phyloP scores from a whole-genome alignment of 2,113 vertebrate species.

The Heloderma charlesbogerti region DNA sequence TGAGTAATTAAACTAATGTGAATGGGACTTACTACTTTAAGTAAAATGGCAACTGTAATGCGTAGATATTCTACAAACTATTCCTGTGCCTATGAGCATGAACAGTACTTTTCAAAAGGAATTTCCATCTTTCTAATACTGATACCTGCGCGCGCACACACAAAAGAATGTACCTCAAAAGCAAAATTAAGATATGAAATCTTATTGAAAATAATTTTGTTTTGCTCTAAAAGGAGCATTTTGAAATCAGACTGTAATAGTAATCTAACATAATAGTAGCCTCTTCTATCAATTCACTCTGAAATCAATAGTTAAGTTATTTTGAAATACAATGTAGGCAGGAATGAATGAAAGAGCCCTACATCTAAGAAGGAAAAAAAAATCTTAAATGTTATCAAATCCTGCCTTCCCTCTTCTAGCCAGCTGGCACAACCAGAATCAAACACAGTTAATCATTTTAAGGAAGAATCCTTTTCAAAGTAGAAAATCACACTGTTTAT shows the following conservation, averaged over 20 bases:
- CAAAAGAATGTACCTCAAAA: too few relatives aligned
- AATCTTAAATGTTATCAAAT: constrained; percentile 66
- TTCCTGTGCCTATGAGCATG: background rate
- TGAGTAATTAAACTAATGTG: background rate
- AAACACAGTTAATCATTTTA: constrained; percentile 74
- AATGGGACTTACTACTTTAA: background rate
- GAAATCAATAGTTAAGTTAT: constrained; percentile 70
- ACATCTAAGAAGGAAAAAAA: constrained; percentile 57
- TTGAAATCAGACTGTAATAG: constrained; percentile 66
- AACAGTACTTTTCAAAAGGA: background rate
- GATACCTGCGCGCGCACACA: too few relatives aligned
- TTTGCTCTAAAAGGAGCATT: constrained; percentile 62
- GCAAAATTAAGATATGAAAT: constrained; percentile 47
- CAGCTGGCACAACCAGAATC: constrained; percentile 71
- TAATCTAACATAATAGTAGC: constrained; percentile 61
- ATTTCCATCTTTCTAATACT: background rate
- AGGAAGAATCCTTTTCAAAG: constrained; percentile 77
- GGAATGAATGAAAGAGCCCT: constrained; percentile 64
- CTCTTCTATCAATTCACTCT: constrained; percentile 57
- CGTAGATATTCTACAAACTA: background rate
- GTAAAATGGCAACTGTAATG: background rate
- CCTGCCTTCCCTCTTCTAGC: constrained; percentile 67
- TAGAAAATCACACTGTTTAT: constrained; percentile 76
- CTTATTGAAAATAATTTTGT: constrained; percentile 42
- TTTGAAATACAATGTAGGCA: constrained; percentile 61